Conservation (phyloP, 2,113 vertebrate genomes). For the Bos indicus region DNA sequence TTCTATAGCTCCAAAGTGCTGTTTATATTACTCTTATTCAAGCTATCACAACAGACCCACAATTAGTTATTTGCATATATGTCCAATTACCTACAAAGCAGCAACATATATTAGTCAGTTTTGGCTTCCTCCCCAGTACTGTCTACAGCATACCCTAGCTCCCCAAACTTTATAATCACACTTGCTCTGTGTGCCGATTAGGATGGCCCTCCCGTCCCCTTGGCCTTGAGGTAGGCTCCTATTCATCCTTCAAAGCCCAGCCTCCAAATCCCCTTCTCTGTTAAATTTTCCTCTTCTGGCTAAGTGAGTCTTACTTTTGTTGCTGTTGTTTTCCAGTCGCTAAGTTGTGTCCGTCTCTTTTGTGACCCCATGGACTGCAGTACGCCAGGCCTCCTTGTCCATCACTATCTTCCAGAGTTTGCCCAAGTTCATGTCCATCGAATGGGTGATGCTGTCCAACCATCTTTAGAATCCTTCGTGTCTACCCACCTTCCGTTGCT, state of each 20-base stretch:
- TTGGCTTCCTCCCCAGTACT: not conserved
- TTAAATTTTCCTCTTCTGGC: not conserved
- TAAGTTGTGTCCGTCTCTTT: not conserved
- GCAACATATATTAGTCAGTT: not conserved
- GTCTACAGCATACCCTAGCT: not conserved
- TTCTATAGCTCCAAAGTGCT: not conserved
- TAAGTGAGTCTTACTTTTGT: not conserved
- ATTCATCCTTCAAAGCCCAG: not conserved
- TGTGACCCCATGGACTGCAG: not conserved
- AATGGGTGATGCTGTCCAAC: not conserved
- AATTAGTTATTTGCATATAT: not conserved
- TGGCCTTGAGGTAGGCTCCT: not conserved
- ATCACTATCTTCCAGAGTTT: not conserved
- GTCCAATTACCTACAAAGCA: not conserved
- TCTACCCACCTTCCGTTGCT: not conserved
- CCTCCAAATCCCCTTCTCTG: not conserved
- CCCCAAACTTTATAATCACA: not conserved
- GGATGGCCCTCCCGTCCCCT: not conserved
- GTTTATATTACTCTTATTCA: not conserved
- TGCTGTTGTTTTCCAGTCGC: not conserved
- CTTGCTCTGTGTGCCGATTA: not conserved
- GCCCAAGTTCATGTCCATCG: not conserved
- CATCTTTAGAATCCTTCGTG: not conserved
- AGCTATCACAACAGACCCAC: not conserved
- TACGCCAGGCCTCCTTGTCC: not conserved